Evolutionary conservation across 2,797 vertebrate species (phyloP), one percentile per base, ranked within the genome.

Genomic region (Macropodus opercularis): DNA sequence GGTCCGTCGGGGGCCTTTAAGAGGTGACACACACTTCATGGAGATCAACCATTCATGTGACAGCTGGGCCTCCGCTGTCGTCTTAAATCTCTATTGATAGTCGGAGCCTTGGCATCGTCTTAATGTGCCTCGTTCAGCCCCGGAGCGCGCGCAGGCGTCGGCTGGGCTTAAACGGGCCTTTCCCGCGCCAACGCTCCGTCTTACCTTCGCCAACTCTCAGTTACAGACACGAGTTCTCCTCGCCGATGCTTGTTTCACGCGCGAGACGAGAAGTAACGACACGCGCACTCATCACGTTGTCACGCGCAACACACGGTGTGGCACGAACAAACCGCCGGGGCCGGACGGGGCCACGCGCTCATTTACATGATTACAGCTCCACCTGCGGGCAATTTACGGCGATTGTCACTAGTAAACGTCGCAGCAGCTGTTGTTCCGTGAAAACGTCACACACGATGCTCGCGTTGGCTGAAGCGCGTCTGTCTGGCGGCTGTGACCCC

Each of bases 341-440:
- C 34, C 24, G 13, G 0, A 19, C 50, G 39, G 18, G 48, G 10
- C 27, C 26, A 50, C 3, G 12, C 40, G 22, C 15, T 12, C 19
- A 36, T 14, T 18, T 15, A 18, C 68, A 70, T 18, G 63, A 47
- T 42, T 43, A 36, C 49, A 69, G 80, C 85, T 78, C 81, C 86
- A 38, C 78, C 86, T 84, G 39, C 55, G 47, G 87, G 65, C 3
- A 9, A 10, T 23, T 17, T 0, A n/a, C 6, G 13, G 14, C 17
- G 69, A 34, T 26, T 26, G 24, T 31, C 29, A 10, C 6, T 31
- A 2, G 31, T 26, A 26, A 50, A 26, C 6, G 23, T 18, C 34
- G 43, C 72, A 72, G 61, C 62, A 64, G 63, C 58, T 64, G n/a
- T n/a, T n/a, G n/a, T n/a, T n/a, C n/a, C n/a, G n/a, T n/a, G n/a